Evolutionary conservation across 2,888 invertebrate genomes (phyloP).

Genomic region (Morpho helenor): DNA sequence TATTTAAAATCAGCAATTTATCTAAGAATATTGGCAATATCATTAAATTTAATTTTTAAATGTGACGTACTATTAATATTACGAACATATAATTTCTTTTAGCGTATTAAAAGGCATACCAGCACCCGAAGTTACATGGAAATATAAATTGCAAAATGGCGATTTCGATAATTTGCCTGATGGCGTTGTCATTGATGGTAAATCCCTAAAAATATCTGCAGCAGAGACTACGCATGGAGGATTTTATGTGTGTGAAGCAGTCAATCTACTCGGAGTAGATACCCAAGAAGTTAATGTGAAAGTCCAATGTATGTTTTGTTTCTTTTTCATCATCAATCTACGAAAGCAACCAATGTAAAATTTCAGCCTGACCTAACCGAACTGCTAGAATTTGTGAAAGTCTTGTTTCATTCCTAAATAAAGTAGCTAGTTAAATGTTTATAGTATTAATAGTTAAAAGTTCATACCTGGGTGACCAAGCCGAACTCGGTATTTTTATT

Average conservation of each 20-base stretch:
- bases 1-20: too few species aligned
- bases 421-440: too few species aligned
- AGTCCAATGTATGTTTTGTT: slow-evolving; percentile 49
- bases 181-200: slow-evolving; percentile 36
- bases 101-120: slow-evolving; percentile 56
- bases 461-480: too few species aligned
- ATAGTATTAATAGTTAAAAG: too few species aligned
- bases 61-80: not conserved
- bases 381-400: too few species aligned
- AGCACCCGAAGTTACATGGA: slow-evolving; percentile 48
- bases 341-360: too few species aligned
- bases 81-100: not conserved
- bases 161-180: slow-evolving; percentile 40
- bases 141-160: slow-evolving; percentile 36
- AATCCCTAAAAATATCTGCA: slow-evolving; percentile 39
- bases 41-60: too few species aligned
- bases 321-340: too few species aligned
- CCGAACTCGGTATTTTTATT: too few species aligned
- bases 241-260: slow-evolving; percentile 48
- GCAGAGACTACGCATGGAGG: slow-evolving; percentile 43
- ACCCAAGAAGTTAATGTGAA: slow-evolving; percentile 40
- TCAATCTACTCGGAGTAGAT: slow-evolving; percentile 45
- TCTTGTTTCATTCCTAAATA: too few species aligned
- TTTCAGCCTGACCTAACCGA: too few species aligned
- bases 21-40: too few species aligned